Evolutionary conservation across 2,113 vertebrate genomes (phyloP), one percentile per base, ranked within the genome.

Genomic region (Nansenia antarctica): DNA sequence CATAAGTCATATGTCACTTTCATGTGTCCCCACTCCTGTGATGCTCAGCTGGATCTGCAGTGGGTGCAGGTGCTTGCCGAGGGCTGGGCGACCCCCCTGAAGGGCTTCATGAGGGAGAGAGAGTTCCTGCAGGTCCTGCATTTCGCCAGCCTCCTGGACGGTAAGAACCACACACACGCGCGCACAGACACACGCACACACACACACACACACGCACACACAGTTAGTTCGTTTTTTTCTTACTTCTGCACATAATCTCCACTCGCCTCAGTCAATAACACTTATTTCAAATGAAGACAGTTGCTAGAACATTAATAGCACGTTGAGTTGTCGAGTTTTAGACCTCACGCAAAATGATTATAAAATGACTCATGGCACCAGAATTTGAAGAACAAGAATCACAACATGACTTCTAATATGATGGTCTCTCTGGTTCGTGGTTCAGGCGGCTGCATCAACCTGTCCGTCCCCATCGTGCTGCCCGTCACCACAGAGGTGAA

Each of bases 41-140:
- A 30, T 20, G 57, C 59, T 32, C 91, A 99, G 98, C 63, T 99
- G 90, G 98, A 99, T 87, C 91, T 98, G 63, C 95, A 99, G 86
- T 99, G 98, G 98, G 94, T 99, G 70, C 98, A 99, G 89, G 90
- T 99, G 76, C 82, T 99, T 85, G 90, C 95, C 0, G 98, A 99
- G 89, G 98, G 98, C 65, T 99, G 98, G 98, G 98, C 96, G 29
- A 97, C 94, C 1, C 98, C 98, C 0, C 93, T 99, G 61, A 97
- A 91, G 20, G 98, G 98, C 37, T 99, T 99, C 78, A 98, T 99
- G 98, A 92, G 95, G 0, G 98, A 99, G 86, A 90, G 91, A 22
- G 96, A 99, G 83, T 98, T 94, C 85, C 89, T 99, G 72, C 98
- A 99, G 81, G 95, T 92, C 54, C 70, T 97, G 37, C 98, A 99